Evolutionary conservation across 2,113 vertebrate genomes (phyloP).

Genomic region (Amblyornis subalaris): DNA sequence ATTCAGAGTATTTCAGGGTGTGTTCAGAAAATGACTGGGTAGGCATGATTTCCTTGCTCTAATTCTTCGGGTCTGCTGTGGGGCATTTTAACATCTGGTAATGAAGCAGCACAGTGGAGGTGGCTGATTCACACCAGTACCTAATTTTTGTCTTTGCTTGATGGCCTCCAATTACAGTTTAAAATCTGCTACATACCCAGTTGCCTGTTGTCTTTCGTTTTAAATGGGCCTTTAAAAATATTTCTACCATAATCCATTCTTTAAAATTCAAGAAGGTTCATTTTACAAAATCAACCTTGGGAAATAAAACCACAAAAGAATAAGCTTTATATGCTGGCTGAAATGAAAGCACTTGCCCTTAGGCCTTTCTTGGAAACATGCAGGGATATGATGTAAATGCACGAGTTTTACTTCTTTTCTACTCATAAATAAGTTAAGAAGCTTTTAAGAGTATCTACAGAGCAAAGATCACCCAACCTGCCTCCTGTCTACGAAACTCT

Average conservation of each 20-base stretch:
- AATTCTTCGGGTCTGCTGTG: not conserved
- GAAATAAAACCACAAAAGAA: not conserved
- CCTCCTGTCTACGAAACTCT: not conserved
- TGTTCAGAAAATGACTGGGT: not conserved
- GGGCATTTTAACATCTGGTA: not conserved
- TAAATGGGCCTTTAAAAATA: not conserved
- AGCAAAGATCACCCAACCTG: not conserved
- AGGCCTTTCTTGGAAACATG: not conserved
- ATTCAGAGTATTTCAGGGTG: not conserved
- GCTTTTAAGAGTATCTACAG: not conserved
- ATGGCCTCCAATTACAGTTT: not conserved
- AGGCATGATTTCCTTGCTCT: not conserved
- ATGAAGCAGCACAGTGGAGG: not conserved
- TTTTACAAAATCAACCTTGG: not conserved
- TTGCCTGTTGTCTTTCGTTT: not conserved
- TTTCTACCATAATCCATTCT: not conserved
- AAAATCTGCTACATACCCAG: not conserved
- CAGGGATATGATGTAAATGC: conserved; percentile 7
- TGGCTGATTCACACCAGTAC: not conserved
- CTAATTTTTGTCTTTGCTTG: not conserved
- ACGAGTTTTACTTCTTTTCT: not conserved
- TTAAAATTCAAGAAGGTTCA: not conserved
- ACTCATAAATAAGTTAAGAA: not conserved
- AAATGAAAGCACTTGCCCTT: not conserved
- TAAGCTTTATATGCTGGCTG: not conserved